phyloP scores from a whole-genome alignment of 1,140 invertebrate genomes.

The Drosophila persimilis region DNA sequence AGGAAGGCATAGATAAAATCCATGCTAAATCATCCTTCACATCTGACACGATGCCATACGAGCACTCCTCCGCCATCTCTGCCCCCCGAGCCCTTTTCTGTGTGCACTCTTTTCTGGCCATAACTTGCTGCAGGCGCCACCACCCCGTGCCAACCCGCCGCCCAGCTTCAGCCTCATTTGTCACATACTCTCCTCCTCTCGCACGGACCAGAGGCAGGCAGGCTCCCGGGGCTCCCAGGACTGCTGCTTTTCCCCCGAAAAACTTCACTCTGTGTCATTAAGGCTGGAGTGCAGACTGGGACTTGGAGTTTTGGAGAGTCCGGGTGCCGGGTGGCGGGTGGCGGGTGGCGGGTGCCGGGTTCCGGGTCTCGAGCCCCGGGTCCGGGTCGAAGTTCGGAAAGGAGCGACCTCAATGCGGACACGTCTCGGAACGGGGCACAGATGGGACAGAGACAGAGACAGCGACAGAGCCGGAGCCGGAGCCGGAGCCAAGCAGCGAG shows the following conservation, averaged over 20 bases:
- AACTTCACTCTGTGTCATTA: conserved; percentile 20
- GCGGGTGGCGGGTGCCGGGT: background rate
- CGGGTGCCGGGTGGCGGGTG: too few relatives aligned
- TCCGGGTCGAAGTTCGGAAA: conserved; percentile 7
- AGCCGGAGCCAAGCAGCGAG: background rate
- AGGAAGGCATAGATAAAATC: too few relatives aligned
- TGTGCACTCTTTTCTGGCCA: background rate
- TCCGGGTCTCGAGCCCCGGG: background rate
- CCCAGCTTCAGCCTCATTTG: conserved; percentile 34
- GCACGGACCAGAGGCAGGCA: conserved; percentile 6
- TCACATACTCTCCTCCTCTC: conserved; percentile 26
- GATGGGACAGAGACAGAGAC: conserved; percentile 17
- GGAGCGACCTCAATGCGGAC: conserved; percentile 21
- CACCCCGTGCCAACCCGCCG: conserved; percentile 3
- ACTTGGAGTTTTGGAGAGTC: conserved; percentile 7
- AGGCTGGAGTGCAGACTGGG: conserved; percentile 28
- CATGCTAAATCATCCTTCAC: too few relatives aligned
- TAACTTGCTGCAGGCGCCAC: conserved; percentile 11
- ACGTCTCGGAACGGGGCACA: conserved; percentile 24
- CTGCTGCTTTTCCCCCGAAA: background rate
- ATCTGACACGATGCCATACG: too few relatives aligned
- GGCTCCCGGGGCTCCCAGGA: too few relatives aligned
- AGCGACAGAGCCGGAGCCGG: background rate
- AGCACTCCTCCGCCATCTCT: background rate
- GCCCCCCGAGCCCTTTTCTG: background rate